Base-by-base conservation (phyloP, 1,140 invertebrate genomes). In the Tetragonula clypearis region DNA sequence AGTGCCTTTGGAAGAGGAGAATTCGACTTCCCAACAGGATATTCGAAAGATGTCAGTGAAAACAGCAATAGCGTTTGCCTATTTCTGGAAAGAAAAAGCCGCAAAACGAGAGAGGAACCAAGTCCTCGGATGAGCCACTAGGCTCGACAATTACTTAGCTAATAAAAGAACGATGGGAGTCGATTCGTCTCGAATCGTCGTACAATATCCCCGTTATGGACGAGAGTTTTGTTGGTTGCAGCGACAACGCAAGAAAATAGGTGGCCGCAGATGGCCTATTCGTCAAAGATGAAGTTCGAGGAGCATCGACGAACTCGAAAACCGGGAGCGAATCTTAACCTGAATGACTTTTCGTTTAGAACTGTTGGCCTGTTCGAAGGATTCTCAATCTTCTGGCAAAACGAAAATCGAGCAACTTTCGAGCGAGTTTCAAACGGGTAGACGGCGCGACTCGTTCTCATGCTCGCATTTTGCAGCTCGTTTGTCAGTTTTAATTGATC, bases 131-230 rank as follows among this genome's bases (percentile, higher is more conserved):
- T 30, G 30, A 30, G 91, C 41, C 85, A 87, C 91, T 88, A 84
- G 89, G 87, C 80, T 85, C 90, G 91, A 95, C 94, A 95, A 95
- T 95, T 95, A 95, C 94, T 95, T 94, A 94, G 92, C 80, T 85
- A 85, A 94, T 93, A 94, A 95, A 94, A 62, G 87, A 90, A 88
- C 80, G 87, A 77, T 85, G 88, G 84, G 80, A 91, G 91, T 91
- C 88, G 90, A 93, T 92, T 93, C 89, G 77, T 84, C 58, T 62
- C 21, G 35, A 78, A 72, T 90, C 83, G 66, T 49, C 56, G 53
- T 17, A 73, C 82, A 86, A 73, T 79, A 30, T 41, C 23, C 58
- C 65, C 81, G 79, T 86, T 62, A 77, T 26, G 76, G 82, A 21
- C 75, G 84, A 77, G 69, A 76, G 56, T 72, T 76, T 77, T 75